Evolutionary conservation across 2,113 vertebrate genomes (phyloP).

Genomic region (Cyprinodon brontotheroides): DNA sequence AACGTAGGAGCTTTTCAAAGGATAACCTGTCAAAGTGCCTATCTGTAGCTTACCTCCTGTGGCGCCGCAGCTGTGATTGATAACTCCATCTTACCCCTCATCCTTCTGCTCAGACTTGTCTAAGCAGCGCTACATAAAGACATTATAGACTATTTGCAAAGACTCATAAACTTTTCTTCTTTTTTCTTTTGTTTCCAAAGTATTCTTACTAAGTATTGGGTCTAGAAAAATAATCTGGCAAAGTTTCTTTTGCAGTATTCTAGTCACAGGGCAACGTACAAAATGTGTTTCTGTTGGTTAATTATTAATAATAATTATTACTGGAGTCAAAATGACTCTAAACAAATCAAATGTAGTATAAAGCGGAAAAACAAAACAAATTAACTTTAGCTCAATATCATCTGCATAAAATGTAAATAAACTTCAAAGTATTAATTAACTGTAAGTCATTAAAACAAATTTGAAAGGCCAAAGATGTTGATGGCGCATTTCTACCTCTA

Average conservation of each 20-base stretch:
- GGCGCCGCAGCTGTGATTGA: constrained; percentile 70
- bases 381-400: neutral
- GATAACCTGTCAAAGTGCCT: constrained; percentile 67
- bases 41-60: constrained; percentile 69
- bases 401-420: neutral
- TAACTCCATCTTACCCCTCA: constrained; percentile 61
- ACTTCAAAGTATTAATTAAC: neutral
- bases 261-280: no score
- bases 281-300: no score
- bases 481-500: no score
- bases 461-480: no score
- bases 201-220: neutral
- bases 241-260: no score
- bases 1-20: constrained; percentile 70
- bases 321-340: no score
- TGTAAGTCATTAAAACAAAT: neutral
- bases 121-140: constrained; percentile 2
- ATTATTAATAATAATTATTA: no score
- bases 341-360: no score
- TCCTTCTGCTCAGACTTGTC: constrained; percentile 34
- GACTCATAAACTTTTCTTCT: constrained; percentile 2
- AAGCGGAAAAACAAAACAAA: no score
- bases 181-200: neutral
- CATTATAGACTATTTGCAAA: neutral
- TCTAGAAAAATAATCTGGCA: no score